phyloP scores from a whole-genome alignment of 2,888 invertebrate genomes.

The Philaethria dido region DNA sequence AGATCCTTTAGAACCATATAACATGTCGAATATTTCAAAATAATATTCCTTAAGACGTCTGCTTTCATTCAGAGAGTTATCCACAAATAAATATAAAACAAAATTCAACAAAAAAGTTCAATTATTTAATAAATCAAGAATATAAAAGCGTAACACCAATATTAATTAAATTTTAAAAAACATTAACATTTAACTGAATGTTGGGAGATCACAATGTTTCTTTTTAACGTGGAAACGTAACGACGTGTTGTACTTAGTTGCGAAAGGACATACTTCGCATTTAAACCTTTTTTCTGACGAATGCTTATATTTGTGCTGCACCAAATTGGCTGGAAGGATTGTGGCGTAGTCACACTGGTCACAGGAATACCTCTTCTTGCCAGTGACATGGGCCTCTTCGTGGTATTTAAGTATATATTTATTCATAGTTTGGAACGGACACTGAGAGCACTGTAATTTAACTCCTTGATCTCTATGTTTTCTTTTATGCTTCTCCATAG shows the following conservation, averaged over 20 bases:
- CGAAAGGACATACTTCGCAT: constrained; percentile 77
- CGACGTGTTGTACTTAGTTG: constrained; percentile 77
- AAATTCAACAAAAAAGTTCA: constrained; percentile 22
- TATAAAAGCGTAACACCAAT: constrained; percentile 59
- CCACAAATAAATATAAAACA: neutral
- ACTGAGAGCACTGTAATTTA: constrained; percentile 69
- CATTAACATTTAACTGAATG: constrained; percentile 59
- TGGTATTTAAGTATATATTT: constrained; percentile 75
- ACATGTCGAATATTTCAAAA: too few species aligned
- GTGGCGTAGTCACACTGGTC: constrained; percentile 77
- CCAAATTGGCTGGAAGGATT: constrained; percentile 70
- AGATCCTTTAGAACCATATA: too few species aligned
- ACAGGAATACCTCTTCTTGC: constrained; percentile 69
- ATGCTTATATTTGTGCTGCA: constrained; percentile 78
- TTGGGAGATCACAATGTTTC: constrained; percentile 79
- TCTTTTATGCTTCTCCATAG: constrained; percentile 71
- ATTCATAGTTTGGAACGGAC: constrained; percentile 76
- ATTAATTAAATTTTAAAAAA: constrained; percentile 54
- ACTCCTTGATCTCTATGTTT: constrained; percentile 68
- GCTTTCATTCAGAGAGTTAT: neutral
- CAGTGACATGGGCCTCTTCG: constrained; percentile 72
- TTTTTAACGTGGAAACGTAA: constrained; percentile 76
- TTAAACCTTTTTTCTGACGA: constrained; percentile 74
- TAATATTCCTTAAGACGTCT: too few species aligned
- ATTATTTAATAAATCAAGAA: constrained; percentile 45